Conservation (phyloP, 2,888 invertebrate genomes). For the Myopa tessellatipennis region DNA sequence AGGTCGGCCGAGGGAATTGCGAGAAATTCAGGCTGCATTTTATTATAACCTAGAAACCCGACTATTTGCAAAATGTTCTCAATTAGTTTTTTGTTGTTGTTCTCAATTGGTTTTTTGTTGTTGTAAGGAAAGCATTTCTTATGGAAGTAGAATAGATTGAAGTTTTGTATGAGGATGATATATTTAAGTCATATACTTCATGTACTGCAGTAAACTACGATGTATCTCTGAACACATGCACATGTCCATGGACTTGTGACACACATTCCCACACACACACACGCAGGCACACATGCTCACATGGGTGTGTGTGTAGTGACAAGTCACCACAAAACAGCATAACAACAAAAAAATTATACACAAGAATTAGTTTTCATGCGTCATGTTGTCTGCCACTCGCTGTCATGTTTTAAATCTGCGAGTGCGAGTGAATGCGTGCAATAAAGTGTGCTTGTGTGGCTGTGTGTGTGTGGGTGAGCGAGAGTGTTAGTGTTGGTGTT, state of each 20-base stretch:
- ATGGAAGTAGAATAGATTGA: too few species aligned
- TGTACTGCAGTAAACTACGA: too few species aligned
- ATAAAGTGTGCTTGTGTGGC: not conserved
- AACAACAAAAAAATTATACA: not conserved
- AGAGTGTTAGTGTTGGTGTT: conserved; percentile 18
- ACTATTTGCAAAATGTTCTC: too few species aligned
- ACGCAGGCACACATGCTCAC: conserved; percentile 25
- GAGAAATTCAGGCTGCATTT: too few species aligned
- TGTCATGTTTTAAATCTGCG: conserved; percentile 51
- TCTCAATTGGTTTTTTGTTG: too few species aligned
- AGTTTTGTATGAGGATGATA: too few species aligned
- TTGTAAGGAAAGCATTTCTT: too few species aligned
- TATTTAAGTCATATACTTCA: too few species aligned
- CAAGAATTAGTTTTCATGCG: conserved; percentile 50
- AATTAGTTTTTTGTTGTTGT: too few species aligned
- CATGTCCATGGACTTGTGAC: not conserved
- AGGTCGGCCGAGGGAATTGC: too few species aligned
- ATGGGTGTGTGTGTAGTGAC: not conserved
- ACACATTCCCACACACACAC: conserved; percentile 24
- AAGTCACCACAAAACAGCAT: not conserved
- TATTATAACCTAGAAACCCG: too few species aligned
- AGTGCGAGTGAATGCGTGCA: conserved; percentile 24
- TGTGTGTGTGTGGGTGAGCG: conserved; percentile 19
- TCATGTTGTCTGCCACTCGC: conserved; percentile 58
- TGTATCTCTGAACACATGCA: too few species aligned